phyloP scores from a whole-genome alignment of 2,113 vertebrate species.

The Chlorodrepanis virens region DNA sequence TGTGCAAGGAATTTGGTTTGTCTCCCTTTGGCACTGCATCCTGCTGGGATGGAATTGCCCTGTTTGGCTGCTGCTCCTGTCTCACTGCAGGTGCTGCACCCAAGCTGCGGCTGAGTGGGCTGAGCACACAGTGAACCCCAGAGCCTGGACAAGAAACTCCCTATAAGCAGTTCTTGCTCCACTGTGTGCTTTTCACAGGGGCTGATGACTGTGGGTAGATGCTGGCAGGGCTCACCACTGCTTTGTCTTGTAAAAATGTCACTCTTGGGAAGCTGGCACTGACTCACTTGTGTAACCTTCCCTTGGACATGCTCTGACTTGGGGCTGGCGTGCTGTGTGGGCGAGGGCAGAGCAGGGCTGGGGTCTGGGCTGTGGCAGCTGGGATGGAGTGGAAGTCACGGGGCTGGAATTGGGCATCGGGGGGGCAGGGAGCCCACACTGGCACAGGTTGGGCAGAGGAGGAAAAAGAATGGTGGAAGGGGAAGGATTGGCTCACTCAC shows the following conservation, averaged over 20 bases:
- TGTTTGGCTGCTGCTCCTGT: not conserved
- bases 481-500: not conserved
- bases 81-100: not conserved
- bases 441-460: not conserved
- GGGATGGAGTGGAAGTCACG: not conserved
- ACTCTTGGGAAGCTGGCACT: conserved; percentile 3
- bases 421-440: not conserved
- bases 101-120: not conserved
- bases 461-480: not conserved
- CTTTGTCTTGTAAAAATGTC: not conserved
- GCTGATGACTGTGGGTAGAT: not conserved
- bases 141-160: not conserved
- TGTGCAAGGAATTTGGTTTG: not conserved
- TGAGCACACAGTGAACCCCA: accelerated
- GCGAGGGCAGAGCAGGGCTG: not conserved
- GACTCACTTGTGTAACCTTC: not conserved
- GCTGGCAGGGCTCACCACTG: not conserved
- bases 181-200: not conserved
- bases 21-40: not conserved
- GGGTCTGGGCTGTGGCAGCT: not conserved
- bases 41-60: not conserved
- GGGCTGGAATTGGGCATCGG: not conserved
- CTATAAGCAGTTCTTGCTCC: accelerated
- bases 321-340: not conserved
- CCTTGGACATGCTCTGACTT: not conserved